Percentiles rank a stretch among this genome's conserved stretches.
Conservation (phyloP, 1,140 invertebrate species). For the Asbolus verrucosus region DNA sequence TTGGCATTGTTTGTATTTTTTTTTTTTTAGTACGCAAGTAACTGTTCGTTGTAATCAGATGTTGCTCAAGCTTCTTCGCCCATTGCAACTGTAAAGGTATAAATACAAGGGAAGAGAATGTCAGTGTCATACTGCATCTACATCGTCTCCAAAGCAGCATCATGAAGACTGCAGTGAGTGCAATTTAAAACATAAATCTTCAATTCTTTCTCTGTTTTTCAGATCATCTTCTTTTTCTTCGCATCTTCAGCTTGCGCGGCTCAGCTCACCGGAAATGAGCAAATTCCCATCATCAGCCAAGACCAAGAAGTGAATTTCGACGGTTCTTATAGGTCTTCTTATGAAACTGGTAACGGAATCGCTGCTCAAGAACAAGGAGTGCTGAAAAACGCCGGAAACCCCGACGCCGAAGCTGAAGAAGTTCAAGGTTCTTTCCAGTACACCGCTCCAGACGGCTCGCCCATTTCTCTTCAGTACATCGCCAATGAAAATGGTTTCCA, state of each 20-base stretch:
- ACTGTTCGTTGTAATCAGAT: background rate
- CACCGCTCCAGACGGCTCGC: conserved; percentile 68
- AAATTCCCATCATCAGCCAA: conserved; percentile 66
- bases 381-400: conserved; percentile 66
- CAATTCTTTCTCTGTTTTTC: background rate
- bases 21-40: too few species aligned
- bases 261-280: conserved; percentile 49
- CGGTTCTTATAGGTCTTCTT: conserved; percentile 66
- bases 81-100: conserved; percentile 35
- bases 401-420: conserved; percentile 62
- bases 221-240: background rate
- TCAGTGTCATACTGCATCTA: conserved; percentile 28
- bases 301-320: conserved; percentile 66
- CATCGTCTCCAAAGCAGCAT: conserved; percentile 5
- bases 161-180: background rate
- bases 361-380: conserved; percentile 68
- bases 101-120: conserved; percentile 32
- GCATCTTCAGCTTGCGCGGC: conserved; percentile 6
- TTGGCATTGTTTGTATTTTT: too few species aligned
- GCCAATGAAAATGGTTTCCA: conserved; percentile 71
- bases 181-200: too few species aligned
- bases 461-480: conserved; percentile 66
- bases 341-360: conserved; percentile 75
- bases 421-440: conserved; percentile 64
- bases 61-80: conserved; percentile 28